phyloP scores from a whole-genome alignment of 1,140 invertebrate genomes.

The Drosophila pseudoananassae region DNA sequence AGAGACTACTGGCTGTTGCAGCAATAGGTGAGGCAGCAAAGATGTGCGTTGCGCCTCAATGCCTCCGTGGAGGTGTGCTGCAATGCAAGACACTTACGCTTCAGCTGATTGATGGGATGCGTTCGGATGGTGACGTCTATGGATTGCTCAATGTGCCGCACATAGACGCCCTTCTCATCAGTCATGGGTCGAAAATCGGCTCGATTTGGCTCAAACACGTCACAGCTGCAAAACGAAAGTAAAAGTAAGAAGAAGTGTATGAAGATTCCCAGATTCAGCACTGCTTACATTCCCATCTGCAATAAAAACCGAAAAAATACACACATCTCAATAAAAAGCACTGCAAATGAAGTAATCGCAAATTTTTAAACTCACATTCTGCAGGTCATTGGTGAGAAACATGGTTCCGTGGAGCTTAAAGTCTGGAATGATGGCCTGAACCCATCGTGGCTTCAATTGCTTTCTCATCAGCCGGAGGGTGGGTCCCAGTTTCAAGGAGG shows the following conservation, averaged over 20 bases:
- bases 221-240: conserved; percentile 85
- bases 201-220: conserved; percentile 91
- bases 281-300: conserved; percentile 74
- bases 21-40: conserved; percentile 54
- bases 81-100: conserved; percentile 84
- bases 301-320: conserved; percentile 25
- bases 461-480: conserved; percentile 88
- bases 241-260: conserved; percentile 32
- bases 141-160: conserved; percentile 92
- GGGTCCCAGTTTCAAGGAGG: conserved; percentile 83
- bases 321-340: conserved; percentile 13
- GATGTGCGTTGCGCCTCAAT: conserved; percentile 63
- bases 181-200: conserved; percentile 92
- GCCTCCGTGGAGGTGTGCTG: conserved; percentile 63
- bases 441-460: conserved; percentile 88
- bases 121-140: conserved; percentile 91
- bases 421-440: conserved; percentile 90
- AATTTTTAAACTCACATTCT: conserved; percentile 87
- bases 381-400: conserved; percentile 90
- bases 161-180: conserved; percentile 89
- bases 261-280: neutral
- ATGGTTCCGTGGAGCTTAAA: conserved; percentile 91
- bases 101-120: conserved; percentile 85
- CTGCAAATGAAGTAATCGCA: neutral
- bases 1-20: conserved; percentile 9